phyloP scores from a whole-genome alignment of 2,797 vertebrate species.

The Masticophis lateralis region DNA sequence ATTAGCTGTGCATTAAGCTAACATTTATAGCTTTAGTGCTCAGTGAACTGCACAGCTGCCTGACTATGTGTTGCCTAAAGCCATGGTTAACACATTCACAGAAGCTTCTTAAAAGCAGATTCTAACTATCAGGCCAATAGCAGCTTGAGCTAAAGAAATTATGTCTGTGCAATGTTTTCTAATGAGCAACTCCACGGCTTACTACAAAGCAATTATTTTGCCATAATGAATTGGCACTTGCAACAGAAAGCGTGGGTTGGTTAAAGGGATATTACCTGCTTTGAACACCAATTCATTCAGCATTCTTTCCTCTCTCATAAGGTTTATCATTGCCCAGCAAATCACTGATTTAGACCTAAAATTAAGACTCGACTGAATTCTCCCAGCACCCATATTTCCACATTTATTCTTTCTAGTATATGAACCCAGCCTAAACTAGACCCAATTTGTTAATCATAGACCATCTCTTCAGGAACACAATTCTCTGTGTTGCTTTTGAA shows the following conservation, averaged over 20 bases:
- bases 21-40: slow-evolving; percentile 3
- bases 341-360: not conserved
- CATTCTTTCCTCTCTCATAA: not conserved
- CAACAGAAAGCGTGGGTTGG: not conserved
- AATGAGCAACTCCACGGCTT: not conserved
- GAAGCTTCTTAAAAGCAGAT: not conserved
- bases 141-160: not conserved
- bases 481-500: not conserved
- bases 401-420: not conserved
- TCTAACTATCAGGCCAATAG: not conserved
- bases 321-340: not conserved
- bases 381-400: not conserved
- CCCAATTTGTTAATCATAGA: not conserved
- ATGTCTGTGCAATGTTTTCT: not conserved
- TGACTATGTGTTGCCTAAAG: not conserved
- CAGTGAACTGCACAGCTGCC: not conserved
- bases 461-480: not conserved
- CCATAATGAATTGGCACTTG: not conserved
- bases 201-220: not conserved
- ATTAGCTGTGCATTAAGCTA: slow-evolving; percentile 2
- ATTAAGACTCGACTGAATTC: not conserved
- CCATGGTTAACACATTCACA: not conserved
- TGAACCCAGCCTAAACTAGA: not conserved
- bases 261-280: not conserved
- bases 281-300: not conserved